phyloP scores from a whole-genome alignment of 1,140 invertebrate species.

The Brachionus plicatilis region DNA sequence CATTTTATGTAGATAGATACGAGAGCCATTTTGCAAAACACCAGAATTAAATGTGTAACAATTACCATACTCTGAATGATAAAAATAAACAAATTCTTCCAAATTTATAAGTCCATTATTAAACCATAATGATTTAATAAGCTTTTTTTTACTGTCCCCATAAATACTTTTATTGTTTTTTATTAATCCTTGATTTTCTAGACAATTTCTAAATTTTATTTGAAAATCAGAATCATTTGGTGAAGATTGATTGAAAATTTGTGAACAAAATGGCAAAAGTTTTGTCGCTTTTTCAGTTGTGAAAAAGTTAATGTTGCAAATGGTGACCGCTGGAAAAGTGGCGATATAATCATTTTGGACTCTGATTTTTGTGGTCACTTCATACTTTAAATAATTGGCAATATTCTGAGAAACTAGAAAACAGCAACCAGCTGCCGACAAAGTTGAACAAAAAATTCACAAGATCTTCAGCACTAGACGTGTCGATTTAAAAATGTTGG shows the following conservation, averaged over 20 bases:
- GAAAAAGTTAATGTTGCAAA: slow-evolving; percentile 25
- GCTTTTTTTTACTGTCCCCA: background rate
- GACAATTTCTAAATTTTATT: background rate
- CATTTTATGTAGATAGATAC: background rate
- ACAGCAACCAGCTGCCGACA: background rate
- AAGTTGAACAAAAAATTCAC: background rate
- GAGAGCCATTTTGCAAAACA: background rate
- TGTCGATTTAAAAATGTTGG: background rate
- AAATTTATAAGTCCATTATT: background rate
- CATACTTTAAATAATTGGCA: background rate
- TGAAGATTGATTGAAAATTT: background rate
- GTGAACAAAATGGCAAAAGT: background rate
- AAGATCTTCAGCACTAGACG: background rate
- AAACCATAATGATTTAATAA: background rate
- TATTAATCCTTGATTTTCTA: background rate
- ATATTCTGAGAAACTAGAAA: background rate
- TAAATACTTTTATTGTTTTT: background rate
- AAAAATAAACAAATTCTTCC: background rate
- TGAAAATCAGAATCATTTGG: background rate
- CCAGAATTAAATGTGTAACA: background rate
- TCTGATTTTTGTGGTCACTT: background rate
- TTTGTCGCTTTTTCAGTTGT: background rate
- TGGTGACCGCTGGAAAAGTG: background rate
- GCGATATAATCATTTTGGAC: background rate
- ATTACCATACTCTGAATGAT: background rate